Evolutionary conservation across 2,113 vertebrate genomes (phyloP).

Genomic region (Acinonyx jubatus): DNA sequence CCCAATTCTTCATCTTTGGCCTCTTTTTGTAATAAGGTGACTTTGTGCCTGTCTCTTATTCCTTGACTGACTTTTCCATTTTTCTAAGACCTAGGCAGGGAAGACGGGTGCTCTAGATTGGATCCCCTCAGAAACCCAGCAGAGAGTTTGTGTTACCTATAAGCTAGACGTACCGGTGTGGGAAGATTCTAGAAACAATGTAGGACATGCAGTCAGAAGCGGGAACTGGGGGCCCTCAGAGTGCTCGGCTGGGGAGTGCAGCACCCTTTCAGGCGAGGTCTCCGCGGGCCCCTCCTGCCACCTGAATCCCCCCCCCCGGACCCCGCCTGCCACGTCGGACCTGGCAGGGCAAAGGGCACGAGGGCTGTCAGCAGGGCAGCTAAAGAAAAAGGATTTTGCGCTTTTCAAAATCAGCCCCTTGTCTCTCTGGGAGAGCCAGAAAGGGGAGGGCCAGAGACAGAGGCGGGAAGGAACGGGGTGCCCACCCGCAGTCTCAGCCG

Average conservation of each 20-base stretch:
- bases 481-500: no score
- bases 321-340: not conserved
- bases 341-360: not conserved
- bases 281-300: accelerated
- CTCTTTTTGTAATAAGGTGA: not conserved
- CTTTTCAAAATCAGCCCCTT: not conserved
- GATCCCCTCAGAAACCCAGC: not conserved
- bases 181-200: not conserved
- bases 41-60: not conserved
- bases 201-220: not conserved
- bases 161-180: not conserved
- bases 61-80: not conserved
- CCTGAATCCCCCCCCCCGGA: accelerated
- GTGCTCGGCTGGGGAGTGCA: not conserved
- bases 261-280: not conserved
- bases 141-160: not conserved
- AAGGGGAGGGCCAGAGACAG: not conserved
- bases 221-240: not conserved
- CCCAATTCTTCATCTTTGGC: not conserved
- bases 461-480: no score
- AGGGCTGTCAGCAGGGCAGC: not conserved
- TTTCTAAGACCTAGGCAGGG: not conserved
- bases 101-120: no score
- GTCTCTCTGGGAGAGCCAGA: not conserved
- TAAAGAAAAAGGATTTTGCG: not conserved